Conservation (phyloP, 2,888 invertebrate species). For the Gibbula magus region DNA sequence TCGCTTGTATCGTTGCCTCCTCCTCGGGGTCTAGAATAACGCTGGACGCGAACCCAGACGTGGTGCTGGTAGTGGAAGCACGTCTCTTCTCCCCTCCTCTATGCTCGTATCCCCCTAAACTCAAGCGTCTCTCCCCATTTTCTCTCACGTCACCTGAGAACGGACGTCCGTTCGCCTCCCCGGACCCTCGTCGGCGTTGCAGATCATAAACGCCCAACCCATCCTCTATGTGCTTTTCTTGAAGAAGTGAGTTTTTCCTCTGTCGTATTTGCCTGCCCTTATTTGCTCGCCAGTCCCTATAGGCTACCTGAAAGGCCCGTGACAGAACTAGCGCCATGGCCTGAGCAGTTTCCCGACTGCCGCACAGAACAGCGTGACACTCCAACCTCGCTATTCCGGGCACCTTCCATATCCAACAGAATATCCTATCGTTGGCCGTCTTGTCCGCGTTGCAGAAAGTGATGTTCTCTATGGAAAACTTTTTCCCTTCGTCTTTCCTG, state of each 20-base stretch:
- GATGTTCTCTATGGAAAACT: constrained; percentile 64
- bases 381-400: constrained; percentile 39
- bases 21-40: constrained; percentile 27
- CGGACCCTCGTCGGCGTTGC: not conserved
- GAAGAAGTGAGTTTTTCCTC: not conserved
- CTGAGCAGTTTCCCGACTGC: constrained; percentile 60
- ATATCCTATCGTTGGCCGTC: constrained; percentile 60
- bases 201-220: not conserved
- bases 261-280: constrained; percentile 29
- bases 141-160: too few relatives aligned
- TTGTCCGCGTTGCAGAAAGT: constrained; percentile 67
- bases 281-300: constrained; percentile 65
- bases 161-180: not conserved
- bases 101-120: not conserved
- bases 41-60: not conserved
- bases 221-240: not conserved
- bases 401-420: constrained; percentile 65
- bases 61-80: not conserved
- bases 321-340: constrained; percentile 63
- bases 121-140: not conserved
- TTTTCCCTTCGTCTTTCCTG: constrained; percentile 43
- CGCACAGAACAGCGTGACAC: constrained; percentile 66
- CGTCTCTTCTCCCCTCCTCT: not conserved
- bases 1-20: not conserved
- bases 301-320: constrained; percentile 67